Base-by-base conservation (phyloP, 1,140 invertebrate species). In the Galendromus occidentalis region DNA sequence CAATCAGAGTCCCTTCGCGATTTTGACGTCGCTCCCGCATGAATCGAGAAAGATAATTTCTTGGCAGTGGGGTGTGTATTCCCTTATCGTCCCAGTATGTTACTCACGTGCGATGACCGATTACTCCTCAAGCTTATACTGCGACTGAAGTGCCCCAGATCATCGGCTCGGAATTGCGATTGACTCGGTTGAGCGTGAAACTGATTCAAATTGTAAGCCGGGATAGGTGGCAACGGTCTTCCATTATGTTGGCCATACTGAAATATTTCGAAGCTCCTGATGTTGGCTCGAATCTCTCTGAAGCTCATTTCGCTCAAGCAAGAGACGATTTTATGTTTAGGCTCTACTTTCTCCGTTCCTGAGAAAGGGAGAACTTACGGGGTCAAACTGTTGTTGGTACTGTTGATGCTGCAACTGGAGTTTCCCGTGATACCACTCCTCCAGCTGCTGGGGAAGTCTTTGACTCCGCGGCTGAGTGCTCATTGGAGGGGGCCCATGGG, bases 51-150 rank as follows among this genome's bases (percentile, higher is more conserved):
- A n/a, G n/a, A n/a, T n/a, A n/a, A n/a, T n/a, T n/a, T n/a, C n/a
- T n/a, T n/a, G n/a, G n/a, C n/a, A n/a, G n/a, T n/a, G n/a, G n/a
- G n/a, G n/a, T n/a, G n/a, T n/a, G n/a, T n/a, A n/a, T n/a, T n/a
- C n/a, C n/a, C n/a, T n/a, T n/a, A n/a, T n/a, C n/a, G n/a, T n/a
- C n/a, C n/a, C n/a, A n/a, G n/a, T n/a, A n/a, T n/a, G 42, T 14
- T 47, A 59, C 51, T 59, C 20, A 59, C 51, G 22, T 59, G 51
- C 51, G 51, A 59, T 22, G 51, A 59, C 51, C 51, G 51, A 9
- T 59, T 59, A 33, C 51, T 59, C 6, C 51, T 17, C 51, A 59
- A 59, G 20, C 51, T 59, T 25, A 59, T 59, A 22, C 51, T 59
- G 25, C 51, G 51, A 22, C 51, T 59, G 22, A 59, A 59, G 22